Evolutionary conservation across 2,797 vertebrate species (phyloP), one percentile per base, ranked within the genome.

Genomic region (Linurgus olivaceus): DNA sequence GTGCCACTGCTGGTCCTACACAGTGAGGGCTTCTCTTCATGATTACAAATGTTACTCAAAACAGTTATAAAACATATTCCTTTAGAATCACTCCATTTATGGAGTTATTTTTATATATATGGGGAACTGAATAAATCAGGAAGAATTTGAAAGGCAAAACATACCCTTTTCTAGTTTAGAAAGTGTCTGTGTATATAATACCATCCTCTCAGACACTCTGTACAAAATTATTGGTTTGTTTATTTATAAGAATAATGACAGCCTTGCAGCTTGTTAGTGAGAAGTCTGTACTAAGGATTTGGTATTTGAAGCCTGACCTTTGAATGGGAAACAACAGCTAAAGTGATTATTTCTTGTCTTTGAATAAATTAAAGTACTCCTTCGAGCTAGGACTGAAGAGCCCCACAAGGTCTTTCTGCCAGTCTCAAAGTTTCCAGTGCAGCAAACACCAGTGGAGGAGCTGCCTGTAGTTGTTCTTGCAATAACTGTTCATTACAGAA

Each of bases 291-390:
- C 62, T 59, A 76, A 80, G 47, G 73, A 75, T 59, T 75, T 75
- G 54, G 58, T 93, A 93, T 94, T 93, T 95, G 68, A 93, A 93
- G 62, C 55, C 73, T 94, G 94, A 97, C 94, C 89, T 97, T 96
- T 94, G 62, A 78, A 72, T 35, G 13, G 76, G 51, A 90, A 93
- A 93, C 68, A 83, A 52, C 54, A 91, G 66, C 47, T 86, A 82
- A 58, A 95, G 74, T 4, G 0, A 38, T 83, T 76, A 58, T 83
- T 94, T 72, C 79, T 94, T 51, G 29, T 63, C 37, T 88, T 86
- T 45, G 29, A 93, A 81, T 84, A 86, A 91, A 93, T 70, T 87
- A 59, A 74, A 70, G 55, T 28, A 50, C 65, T 78, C 82, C 54
- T 75, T 66, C 59, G 62, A 70, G 77, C 31, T 61, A 47, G n/a